Conservation (phyloP, 2,888 invertebrate genomes). For the Eulithis prunata region DNA sequence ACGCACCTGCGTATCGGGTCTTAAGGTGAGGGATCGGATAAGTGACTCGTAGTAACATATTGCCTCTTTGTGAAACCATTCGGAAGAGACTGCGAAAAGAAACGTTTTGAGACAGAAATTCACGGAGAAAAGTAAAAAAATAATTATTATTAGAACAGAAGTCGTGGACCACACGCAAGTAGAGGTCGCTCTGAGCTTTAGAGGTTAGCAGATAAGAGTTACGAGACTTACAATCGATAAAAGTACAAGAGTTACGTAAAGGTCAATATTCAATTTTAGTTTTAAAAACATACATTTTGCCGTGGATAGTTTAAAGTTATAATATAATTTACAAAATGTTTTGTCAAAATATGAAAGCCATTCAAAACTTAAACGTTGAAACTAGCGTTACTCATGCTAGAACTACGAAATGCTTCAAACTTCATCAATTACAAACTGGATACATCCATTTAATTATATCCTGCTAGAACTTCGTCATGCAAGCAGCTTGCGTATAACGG, state of each 20-base stretch:
- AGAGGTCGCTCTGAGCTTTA: background rate
- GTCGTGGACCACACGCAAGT: background rate
- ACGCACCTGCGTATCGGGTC: constrained; percentile 39
- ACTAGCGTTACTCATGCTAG: constrained; percentile 5
- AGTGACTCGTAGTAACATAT: constrained; percentile 33
- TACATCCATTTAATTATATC: constrained; percentile 30
- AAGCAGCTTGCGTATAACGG: constrained; percentile 20
- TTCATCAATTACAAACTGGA: constrained; percentile 26
- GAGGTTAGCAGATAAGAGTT: background rate
- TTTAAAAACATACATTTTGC: too few species aligned
- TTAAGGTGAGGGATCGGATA: constrained; percentile 34
- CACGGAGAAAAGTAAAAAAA: constrained; percentile 2
- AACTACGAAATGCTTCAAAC: constrained; percentile 23
- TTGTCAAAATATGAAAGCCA: background rate
- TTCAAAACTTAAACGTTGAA: background rate
- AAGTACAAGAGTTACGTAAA: background rate
- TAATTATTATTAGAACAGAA: background rate
- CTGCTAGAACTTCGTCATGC: constrained; percentile 21
- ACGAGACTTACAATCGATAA: background rate
- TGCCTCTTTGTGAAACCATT: constrained; percentile 30
- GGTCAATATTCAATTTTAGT: background rate
- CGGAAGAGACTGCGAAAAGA: constrained; percentile 26
- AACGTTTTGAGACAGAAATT: constrained; percentile 8
- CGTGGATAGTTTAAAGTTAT: too few species aligned
- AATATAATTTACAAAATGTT: background rate